Percentiles rank a stretch among this genome's conserved stretches.
phyloP scores from a whole-genome alignment of 2,888 invertebrate genomes.

The Sminthurinus aureus region DNA sequence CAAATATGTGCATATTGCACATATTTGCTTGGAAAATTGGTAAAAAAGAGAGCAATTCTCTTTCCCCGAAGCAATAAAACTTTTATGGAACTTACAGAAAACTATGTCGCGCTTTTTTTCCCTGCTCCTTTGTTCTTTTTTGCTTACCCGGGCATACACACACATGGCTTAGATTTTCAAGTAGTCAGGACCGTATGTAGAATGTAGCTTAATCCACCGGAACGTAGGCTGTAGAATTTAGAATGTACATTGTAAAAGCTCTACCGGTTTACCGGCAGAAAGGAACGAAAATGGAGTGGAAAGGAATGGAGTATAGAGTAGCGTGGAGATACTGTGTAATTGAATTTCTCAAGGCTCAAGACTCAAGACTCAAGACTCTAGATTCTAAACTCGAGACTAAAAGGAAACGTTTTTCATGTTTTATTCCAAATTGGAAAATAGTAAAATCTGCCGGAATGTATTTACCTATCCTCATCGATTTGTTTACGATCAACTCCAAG shows the following conservation, averaged over 20 bases:
- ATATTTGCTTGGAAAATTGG: slow-evolving; percentile 24
- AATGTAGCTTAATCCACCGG: neutral
- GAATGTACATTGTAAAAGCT: too few relatives aligned
- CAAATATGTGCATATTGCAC: too few relatives aligned
- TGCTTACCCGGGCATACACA: too few relatives aligned
- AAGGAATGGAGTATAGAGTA: neutral
- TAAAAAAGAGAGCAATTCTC: neutral
- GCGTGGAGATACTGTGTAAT: slow-evolving; percentile 10
- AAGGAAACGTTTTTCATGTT: slow-evolving; percentile 34
- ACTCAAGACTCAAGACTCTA: too few relatives aligned
- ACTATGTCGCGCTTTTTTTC: slow-evolving; percentile 5
- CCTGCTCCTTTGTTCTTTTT: neutral
- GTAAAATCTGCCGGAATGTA: slow-evolving; percentile 32
- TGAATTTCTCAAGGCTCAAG: slow-evolving; percentile 31
- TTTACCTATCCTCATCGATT: slow-evolving; percentile 38
- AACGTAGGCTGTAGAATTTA: too few relatives aligned
- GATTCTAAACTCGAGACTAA: slow-evolving; percentile 4
- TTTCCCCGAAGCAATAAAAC: slow-evolving; percentile 32
- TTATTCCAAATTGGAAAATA: slow-evolving; percentile 34
- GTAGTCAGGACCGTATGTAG: too few relatives aligned
- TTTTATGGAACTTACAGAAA: slow-evolving; percentile 27
- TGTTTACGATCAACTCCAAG: slow-evolving; percentile 24
- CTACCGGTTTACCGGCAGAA: too few relatives aligned
- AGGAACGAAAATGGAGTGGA: too few relatives aligned
- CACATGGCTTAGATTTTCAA: too few relatives aligned